Evolutionary conservation across 2,888 invertebrate species (phyloP).

Genomic region (Yponomeuta cagnagella): DNA sequence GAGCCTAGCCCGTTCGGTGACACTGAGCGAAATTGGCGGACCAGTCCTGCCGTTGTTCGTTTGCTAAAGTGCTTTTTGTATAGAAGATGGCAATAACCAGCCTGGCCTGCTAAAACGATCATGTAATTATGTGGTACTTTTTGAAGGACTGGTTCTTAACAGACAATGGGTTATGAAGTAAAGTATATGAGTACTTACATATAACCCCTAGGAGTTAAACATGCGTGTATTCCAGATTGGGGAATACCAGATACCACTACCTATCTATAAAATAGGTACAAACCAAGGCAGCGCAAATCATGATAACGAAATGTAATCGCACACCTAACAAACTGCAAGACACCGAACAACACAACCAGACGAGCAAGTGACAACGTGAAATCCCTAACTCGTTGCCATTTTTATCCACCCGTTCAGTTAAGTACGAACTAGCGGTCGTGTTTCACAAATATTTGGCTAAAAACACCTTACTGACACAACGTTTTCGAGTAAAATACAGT

Average conservation of each 20-base stretch:
- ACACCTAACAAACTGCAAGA: constrained; percentile 22
- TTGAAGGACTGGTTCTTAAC: too few relatives aligned
- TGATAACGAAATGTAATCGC: background rate
- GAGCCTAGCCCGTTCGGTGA: too few relatives aligned
- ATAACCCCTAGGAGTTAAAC: too few relatives aligned
- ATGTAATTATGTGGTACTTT: too few relatives aligned
- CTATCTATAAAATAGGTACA: background rate
- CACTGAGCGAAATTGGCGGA: too few relatives aligned
- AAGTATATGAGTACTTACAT: too few relatives aligned
- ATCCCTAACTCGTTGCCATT: background rate
- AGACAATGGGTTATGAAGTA: too few relatives aligned
- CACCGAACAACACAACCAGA: constrained; percentile 21
- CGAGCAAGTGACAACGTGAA: constrained; percentile 7
- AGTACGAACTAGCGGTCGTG: constrained; percentile 10
- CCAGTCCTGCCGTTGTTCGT: too few relatives aligned
- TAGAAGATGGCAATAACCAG: too few relatives aligned
- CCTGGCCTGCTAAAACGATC: too few relatives aligned
- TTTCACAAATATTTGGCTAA: background rate
- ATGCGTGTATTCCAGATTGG: background rate
- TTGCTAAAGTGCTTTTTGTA: too few relatives aligned
- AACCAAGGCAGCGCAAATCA: background rate
- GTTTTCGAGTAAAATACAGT: constrained; percentile 4
- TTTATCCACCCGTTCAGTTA: constrained; percentile 10
- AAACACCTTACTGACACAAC: constrained; percentile 1
- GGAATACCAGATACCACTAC: background rate